These are phyloP conservation scores for Malachius bipustulatus DNA, from an alignment of 2,888 invertebrate species.

Conservation along the genomic window DNA sequence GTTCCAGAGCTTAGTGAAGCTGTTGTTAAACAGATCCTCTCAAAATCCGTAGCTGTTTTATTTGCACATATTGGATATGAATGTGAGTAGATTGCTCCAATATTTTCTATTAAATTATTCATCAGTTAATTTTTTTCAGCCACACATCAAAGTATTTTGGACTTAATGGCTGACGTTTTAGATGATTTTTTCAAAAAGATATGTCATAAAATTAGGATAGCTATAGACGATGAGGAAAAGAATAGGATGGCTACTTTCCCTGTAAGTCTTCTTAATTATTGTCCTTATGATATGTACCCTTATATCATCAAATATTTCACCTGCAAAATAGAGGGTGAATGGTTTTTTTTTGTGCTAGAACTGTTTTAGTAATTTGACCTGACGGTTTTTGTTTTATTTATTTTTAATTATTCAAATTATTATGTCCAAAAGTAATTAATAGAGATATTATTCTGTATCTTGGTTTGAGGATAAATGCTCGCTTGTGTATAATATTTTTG, in stretches of 20 bases:
- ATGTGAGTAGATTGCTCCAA: constrained; percentile 26
- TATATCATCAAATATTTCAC: too few relatives aligned
- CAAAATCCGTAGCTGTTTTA: constrained; percentile 39
- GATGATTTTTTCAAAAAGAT: constrained; percentile 40
- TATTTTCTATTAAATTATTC: neutral
- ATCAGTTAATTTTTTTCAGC: constrained; percentile 23
- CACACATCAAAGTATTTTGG: constrained; percentile 39
- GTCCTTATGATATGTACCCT: too few relatives aligned
- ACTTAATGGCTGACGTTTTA: constrained; percentile 39
- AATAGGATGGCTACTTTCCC: constrained; percentile 38
- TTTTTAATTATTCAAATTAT: too few relatives aligned
- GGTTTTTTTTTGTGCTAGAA: too few relatives aligned
- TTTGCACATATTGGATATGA: constrained; percentile 45
- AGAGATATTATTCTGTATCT: too few relatives aligned
- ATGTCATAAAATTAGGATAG: constrained; percentile 38
- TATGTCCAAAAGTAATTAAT: too few relatives aligned
- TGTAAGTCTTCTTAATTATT: too few relatives aligned
- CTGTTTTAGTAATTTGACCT: too few relatives aligned
- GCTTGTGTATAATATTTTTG: constrained; percentile 11
- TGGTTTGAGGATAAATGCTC: too few relatives aligned
- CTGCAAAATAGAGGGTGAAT: too few relatives aligned
- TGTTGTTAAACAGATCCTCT: constrained; percentile 33
- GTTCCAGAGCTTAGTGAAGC: constrained; percentile 30
- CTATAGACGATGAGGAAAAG: constrained; percentile 41
- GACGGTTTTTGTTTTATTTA: too few relatives aligned